A percentile compares a stretch with the other conserved stretches of the same genome.
phyloP scores from a whole-genome alignment of 2,113 vertebrate species.

The Muntiacus reevesi region DNA sequence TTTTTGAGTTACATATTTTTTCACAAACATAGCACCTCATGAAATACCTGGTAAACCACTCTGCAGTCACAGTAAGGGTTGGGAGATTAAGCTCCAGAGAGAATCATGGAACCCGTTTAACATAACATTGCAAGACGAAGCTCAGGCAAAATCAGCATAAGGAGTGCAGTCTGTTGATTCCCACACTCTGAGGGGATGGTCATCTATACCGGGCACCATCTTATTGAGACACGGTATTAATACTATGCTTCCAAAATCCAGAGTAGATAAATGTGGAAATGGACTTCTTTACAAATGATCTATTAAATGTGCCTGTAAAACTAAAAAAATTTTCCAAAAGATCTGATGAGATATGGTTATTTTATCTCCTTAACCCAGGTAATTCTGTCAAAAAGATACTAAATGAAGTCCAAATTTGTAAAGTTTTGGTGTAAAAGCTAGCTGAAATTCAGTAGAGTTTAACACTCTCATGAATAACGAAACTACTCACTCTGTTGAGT shows the following conservation, averaged over 20 bases:
- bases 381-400: constrained; percentile 45
- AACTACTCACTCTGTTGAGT: not conserved
- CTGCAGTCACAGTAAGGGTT: not conserved
- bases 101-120: not conserved
- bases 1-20: constrained; percentile 62
- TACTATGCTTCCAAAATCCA: constrained; percentile 36
- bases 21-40: constrained; percentile 66
- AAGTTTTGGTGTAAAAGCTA: constrained; percentile 49
- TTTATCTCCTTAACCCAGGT: constrained; percentile 26
- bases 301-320: constrained; percentile 3
- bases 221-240: not conserved
- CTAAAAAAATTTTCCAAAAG: constrained; percentile 4
- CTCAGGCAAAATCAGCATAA: not conserved
- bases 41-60: constrained; percentile 47
- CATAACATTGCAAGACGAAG: not conserved
- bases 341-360: constrained; percentile 6
- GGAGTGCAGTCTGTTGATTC: not conserved
- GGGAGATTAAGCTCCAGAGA: not conserved
- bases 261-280: not conserved
- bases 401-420: constrained; percentile 19
- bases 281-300: constrained; percentile 45
- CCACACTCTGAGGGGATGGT: not conserved
- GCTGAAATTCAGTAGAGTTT: not conserved
- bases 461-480: not conserved
- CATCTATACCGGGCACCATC: accelerated